Evolutionary conservation across 2,888 invertebrate genomes (phyloP).

Genomic region (Clunio marinus): DNA sequence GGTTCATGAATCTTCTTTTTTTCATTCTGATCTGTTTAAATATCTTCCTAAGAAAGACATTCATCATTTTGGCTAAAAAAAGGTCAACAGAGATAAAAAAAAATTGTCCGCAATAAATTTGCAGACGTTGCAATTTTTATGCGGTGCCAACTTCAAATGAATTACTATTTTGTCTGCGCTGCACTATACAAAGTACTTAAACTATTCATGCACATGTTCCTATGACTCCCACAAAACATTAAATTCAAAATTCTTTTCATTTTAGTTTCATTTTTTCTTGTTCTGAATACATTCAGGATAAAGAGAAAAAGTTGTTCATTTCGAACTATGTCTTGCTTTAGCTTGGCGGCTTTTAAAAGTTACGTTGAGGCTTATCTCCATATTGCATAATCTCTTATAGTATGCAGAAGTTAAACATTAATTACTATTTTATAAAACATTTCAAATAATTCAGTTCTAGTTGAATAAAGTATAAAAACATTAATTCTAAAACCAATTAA

Average conservation of each 20-base stretch:
- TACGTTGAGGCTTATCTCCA: no score
- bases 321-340: no score
- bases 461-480: no score
- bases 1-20: not conserved
- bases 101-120: not conserved
- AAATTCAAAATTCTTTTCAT: not conserved
- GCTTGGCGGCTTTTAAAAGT: no score
- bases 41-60: not conserved
- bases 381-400: no score
- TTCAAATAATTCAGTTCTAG: no score
- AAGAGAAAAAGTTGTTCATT: no score
- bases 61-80: not conserved
- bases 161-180: not conserved
- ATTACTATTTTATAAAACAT: no score
- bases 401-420: no score
- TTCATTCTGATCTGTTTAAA: not conserved
- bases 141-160: not conserved
- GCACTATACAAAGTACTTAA: not conserved
- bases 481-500: no score
- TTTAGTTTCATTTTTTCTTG: no score
- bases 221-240: conserved; percentile 6
- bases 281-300: no score
- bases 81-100: not conserved
- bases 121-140: conserved; percentile 6
- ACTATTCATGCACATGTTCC: conserved; percentile 10